A percentile compares a stretch with the other conserved stretches of the same genome.
Evolutionary conservation across 2,888 invertebrate species (phyloP).

Genomic region (Eilema sororculum): DNA sequence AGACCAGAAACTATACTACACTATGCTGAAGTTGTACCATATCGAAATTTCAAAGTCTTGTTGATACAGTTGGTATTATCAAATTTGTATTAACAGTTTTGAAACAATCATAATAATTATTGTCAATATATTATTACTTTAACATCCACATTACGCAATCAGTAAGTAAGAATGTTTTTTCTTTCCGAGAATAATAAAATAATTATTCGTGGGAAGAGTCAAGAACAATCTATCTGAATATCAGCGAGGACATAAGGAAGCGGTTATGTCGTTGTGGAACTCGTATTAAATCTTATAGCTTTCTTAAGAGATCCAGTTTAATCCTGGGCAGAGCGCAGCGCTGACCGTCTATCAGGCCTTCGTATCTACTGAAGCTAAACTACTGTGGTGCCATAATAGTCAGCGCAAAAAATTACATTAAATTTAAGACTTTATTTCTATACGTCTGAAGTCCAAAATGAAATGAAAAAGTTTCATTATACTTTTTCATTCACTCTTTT

Average conservation of each 20-base stretch:
- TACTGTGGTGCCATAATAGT: no score
- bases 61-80: background rate
- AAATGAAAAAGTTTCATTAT: no score
- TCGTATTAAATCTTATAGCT: background rate
- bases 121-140: background rate
- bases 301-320: background rate
- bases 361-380: no score
- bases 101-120: no score
- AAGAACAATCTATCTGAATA: background rate
- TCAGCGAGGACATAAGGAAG: background rate
- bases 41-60: background rate
- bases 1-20: background rate
- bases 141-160: background rate
- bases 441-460: no score
- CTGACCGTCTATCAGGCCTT: background rate
- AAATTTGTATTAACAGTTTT: background rate
- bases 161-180: background rate
- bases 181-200: background rate
- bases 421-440: no score
- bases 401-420: no score
- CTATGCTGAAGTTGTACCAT: background rate
- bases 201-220: background rate
- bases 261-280: background rate
- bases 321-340: background rate
- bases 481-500: no score